Conservation (phyloP, 1,140 invertebrate genomes). For the Patella vulgata region DNA sequence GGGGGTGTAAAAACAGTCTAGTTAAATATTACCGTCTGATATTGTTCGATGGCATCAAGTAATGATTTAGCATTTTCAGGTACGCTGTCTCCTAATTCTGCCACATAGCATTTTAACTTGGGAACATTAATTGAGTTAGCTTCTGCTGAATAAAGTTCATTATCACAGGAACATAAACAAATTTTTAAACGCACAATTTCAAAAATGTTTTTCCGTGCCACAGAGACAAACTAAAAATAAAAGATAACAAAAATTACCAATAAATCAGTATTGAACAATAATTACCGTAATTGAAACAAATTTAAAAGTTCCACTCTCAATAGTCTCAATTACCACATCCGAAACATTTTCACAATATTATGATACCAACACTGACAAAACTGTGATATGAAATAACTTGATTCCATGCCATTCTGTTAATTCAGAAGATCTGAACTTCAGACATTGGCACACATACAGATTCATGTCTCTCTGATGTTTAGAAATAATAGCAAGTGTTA, state of each 20-base stretch:
- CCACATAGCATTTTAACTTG: slow-evolving; percentile 23
- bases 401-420: not conserved
- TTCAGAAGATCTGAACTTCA: not conserved
- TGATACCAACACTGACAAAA: too few relatives aligned
- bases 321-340: too few relatives aligned
- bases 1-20: too few relatives aligned
- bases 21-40: slow-evolving; percentile 20
- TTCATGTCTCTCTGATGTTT: not conserved
- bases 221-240: slow-evolving; percentile 26
- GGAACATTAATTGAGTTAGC: slow-evolving; percentile 13
- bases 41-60: slow-evolving; percentile 27
- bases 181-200: slow-evolving; percentile 9
- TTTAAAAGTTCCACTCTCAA: too few relatives aligned
- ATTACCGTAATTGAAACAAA: not conserved
- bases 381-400: not conserved
- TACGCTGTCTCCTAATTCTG: slow-evolving; percentile 24
- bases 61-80: slow-evolving; percentile 26
- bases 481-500: too few relatives aligned
- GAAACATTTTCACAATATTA: too few relatives aligned
- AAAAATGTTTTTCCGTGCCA: slow-evolving; percentile 19
- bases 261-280: not conserved
- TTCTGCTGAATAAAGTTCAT: not conserved
- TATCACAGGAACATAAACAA: not conserved
- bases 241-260: not conserved
- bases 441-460: not conserved